Conservation (phyloP, 2,888 invertebrate species). For the Hedychridium roseum region DNA sequence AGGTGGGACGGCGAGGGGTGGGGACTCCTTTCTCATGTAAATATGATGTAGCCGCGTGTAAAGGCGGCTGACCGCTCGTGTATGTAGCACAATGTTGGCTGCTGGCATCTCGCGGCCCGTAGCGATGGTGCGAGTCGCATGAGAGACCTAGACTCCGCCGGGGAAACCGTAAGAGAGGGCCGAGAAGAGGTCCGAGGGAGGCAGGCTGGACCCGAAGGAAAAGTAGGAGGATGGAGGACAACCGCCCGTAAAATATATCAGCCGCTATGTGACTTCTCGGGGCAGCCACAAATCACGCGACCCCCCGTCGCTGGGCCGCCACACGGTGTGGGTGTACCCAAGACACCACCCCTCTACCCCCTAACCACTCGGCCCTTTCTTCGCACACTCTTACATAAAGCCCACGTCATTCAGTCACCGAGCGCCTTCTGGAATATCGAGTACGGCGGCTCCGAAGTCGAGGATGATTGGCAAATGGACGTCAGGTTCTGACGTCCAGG, state of each 20-base stretch:
- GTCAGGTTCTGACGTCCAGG: too few relatives aligned
- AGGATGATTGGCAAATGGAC: too few relatives aligned
- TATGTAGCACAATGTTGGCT: conserved; percentile 57
- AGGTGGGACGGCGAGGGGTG: conserved; percentile 32
- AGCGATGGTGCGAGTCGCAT: conserved; percentile 20
- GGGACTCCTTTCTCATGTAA: conserved; percentile 63
- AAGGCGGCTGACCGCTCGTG: conserved; percentile 56
- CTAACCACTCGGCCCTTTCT: too few relatives aligned
- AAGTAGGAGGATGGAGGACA: conserved; percentile 35
- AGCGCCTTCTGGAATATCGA: not conserved
- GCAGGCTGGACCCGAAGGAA: conserved; percentile 3
- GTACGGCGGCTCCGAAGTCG: too few relatives aligned
- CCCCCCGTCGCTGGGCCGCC: conserved; percentile 59
- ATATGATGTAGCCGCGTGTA: conserved; percentile 62
- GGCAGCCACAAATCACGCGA: conserved; percentile 63
- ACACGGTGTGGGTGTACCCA: conserved; percentile 54
- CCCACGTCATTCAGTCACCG: too few relatives aligned
- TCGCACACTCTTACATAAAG: not conserved
- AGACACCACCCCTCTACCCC: conserved; percentile 8
- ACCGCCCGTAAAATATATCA: conserved; percentile 63
- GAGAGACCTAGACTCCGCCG: conserved; percentile 17
- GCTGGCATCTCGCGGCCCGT: conserved; percentile 37
- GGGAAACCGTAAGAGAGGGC: not conserved
- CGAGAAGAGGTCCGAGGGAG: conserved; percentile 12
- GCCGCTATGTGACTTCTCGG: conserved; percentile 63